Evolutionary conservation across 1,140 invertebrate genomes (phyloP), one percentile per base, ranked within the genome.

Genomic region (Triops longicaudatus): DNA sequence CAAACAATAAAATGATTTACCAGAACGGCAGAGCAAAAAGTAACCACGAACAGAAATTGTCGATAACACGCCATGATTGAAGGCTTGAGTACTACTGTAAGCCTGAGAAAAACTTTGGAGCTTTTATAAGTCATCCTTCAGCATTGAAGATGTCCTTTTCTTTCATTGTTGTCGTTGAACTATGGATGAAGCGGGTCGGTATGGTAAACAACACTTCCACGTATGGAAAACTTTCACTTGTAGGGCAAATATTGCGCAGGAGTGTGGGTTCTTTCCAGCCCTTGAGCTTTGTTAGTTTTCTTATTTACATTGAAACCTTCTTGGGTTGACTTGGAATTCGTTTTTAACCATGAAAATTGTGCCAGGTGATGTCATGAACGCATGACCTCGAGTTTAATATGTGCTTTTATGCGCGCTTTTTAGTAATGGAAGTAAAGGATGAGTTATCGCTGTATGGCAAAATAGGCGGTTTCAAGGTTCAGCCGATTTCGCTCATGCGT

Each of bases 171-270:
- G 11, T 63, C 11, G 11, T 63, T 63, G 9, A 37, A 37, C 31
- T 63, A n/a, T 63, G 14, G 50, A n/a, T 63, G 22, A 63, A 1
- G 10, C 11, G 22, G 50, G 50, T 63, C 50, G 50, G 0, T 22
- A 63, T 63, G 50, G 50, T 63, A n/a, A 37, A 37, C 31, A 37
- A 5, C 17, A 63, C 50, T 22, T n/a, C 9, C 17, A 63, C 12
- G 22, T n/a, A 63, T 63, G 50, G 50, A n/a, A 63, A 63, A 22
- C 50, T 63, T 63, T 63, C 50, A 63, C 50, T 63, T 63, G 17
- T 22, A 63, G 50, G 17, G 50, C 50, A 63, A 63, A 63, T 63
- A 63, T 63, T 63, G 50, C 50, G 14, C 9, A 63, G 50, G 31
- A n/a, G 50, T 63, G 14, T 63, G 14, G 4, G 9, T 4, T 63